Conservation (phyloP, 2,113 vertebrate species). For the Malurus alboscapulatus region DNA sequence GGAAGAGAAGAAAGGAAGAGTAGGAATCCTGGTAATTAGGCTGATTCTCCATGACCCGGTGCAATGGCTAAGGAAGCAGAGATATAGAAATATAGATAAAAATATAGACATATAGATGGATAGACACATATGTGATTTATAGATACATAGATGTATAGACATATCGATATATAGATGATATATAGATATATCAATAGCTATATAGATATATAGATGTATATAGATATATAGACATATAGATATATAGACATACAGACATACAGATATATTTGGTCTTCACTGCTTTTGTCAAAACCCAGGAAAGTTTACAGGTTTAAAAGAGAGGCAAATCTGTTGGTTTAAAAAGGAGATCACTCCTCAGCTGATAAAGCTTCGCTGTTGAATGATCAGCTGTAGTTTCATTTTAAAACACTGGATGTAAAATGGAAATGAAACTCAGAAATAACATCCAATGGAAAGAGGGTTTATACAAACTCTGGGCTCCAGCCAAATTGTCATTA, state of each 20-base stretch:
- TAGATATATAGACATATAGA: background rate
- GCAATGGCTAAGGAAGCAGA: background rate
- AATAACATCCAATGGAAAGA: background rate
- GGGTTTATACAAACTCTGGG: background rate
- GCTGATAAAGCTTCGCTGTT: background rate
- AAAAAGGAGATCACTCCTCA: background rate
- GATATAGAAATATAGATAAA: background rate
- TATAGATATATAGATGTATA: background rate
- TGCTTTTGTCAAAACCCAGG: background rate
- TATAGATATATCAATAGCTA: background rate
- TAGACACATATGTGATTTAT: too few relatives aligned
- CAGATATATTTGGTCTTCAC: background rate
- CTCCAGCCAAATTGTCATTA: conserved; percentile 23
- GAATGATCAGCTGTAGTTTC: background rate
- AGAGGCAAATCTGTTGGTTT: background rate
- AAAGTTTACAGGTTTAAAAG: background rate
- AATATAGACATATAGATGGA: background rate
- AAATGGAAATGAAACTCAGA: background rate
- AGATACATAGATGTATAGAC: too few relatives aligned
- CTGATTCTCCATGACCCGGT: background rate
- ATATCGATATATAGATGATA: background rate
- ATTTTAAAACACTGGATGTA: conserved; percentile 22
- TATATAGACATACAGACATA: background rate
- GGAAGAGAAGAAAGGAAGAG: background rate
- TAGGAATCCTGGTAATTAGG: background rate